Base-by-base conservation (phyloP, 2,797 vertebrate species). In the Orientallactaga sibirica region DNA sequence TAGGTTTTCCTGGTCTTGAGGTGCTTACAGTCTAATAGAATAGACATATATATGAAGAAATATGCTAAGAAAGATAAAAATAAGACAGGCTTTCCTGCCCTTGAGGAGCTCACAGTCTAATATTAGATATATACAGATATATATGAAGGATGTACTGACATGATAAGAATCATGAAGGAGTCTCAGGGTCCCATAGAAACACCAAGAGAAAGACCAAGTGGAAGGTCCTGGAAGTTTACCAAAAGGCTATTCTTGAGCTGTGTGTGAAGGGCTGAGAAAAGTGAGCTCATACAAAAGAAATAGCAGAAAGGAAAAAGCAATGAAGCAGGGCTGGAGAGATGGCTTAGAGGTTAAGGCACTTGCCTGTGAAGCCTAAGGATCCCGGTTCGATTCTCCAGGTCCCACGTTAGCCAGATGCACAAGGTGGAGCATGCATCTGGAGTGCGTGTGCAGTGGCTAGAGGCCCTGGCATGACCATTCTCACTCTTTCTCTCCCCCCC, bases 1-100 rank as follows among this genome's bases (percentile, higher is more conserved):
- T 5, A 19, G 7, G 29, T 8, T 82, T 48, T 68, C 33, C 52
- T 68, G 15, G n/a, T 5, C 64, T 76, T 81, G 20, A 76, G 3
- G 15, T n/a, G n/a, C 11, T 74, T 84, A 73, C 1, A 58, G 55
- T 58, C 3, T 58, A 58, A 58, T 16, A 58, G 55, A 58, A 58
- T 11, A 58, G 55, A 58, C 19, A 68, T 3, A 58, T 58, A 16
- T 58, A 58, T 96, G 92, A 80, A 48, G 64, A 79, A 91, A 91
- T 90, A 22, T 58, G 12, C 55, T 58, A 58, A 58, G 55, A 86
- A 94, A 92, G 90, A 27, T 14, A 58, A 58, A 58, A 58, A 58
- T 43, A 75, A 86, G 24, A 37, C 71, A 33, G 16, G 24, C 10
- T 67, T 43, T 64, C 20, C 27, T 71, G 48, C 15, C 48, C 55